Evolutionary conservation across 2,888 invertebrate species (phyloP), one percentile per base, ranked within the genome.

Genomic region (Trichacis sp.): DNA sequence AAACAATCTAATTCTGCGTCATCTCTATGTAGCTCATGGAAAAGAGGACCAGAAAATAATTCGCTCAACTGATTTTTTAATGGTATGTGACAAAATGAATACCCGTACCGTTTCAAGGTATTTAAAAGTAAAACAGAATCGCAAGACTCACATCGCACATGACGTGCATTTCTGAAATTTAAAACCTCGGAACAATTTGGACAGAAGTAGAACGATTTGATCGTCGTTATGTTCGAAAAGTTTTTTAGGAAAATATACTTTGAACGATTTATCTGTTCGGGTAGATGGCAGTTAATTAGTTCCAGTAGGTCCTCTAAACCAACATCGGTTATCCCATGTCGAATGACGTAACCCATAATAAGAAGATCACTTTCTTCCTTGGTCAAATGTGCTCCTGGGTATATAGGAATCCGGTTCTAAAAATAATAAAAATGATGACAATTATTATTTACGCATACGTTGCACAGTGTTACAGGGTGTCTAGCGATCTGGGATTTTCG

Each of bases 41-140:
- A 58, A 36, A 46, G 42, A 9, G 9, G 33, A 46, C 50, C 24
- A 4, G 29, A 29, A 9, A 58, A n/a, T 17, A 58, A 1, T 1
- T 46, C n/a, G 4, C 11, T 15, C 12, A 38, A 29, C 45, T 58
- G 58, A 3, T 15, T n/a, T 33, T 57, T 15, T 1, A 57, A 1
- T 1, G 57, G 15, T 2, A 57, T 20, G 12, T 12, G 8, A 15
- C 29, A 14, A 30, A 56, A 56, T 14, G 4, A 6, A 38, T 38
- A 11, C 3, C 38, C 38, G 11, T 12, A 6, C 12, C 11, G 4
- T 38, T 38, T 38, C 11, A 38, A 11, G 5, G 9, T 29, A 9
- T 29, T 29, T 29, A 9, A 29, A 29, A 29, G 9, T 6, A 29
- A 29, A 29, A 29, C 29, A 6, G 4, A 6, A 6, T 9, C 29